These are phyloP conservation scores for Ligdia adustata DNA, from an alignment of 2,888 invertebrate species.

Conservation along the genomic window DNA sequence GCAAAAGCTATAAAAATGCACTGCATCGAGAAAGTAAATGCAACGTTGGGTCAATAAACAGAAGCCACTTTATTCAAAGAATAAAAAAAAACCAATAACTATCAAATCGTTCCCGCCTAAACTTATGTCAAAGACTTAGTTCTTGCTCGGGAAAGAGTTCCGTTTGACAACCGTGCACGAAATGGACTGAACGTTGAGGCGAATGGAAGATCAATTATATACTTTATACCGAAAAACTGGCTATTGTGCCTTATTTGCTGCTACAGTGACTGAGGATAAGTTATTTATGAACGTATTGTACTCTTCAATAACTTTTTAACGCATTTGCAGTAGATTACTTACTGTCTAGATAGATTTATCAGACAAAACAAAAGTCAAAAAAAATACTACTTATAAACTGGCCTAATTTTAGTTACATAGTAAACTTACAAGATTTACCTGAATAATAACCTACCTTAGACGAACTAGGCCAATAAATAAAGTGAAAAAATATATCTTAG, in stretches of 20 bases:
- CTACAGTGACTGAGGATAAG: not conserved
- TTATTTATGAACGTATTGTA: too few species aligned
- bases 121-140: constrained; percentile 33
- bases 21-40: constrained; percentile 40
- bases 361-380: too few species aligned
- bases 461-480: too few species aligned
- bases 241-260: not conserved
- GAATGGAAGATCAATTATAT: constrained; percentile 23
- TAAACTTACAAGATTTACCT: too few species aligned
- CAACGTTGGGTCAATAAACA: constrained; percentile 24
- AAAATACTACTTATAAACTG: too few species aligned
- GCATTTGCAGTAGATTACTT: too few species aligned
- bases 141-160: constrained; percentile 27
- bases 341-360: too few species aligned
- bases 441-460: too few species aligned
- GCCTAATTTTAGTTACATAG: too few species aligned
- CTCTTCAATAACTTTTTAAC: too few species aligned
- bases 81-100: constrained; percentile 6
- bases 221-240: constrained; percentile 23
- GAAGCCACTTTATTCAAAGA: constrained; percentile 8
- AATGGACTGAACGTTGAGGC: constrained; percentile 28
- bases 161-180: constrained; percentile 29
- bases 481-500: too few species aligned
- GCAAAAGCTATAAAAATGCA: constrained; percentile 40
- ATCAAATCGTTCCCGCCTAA: constrained; percentile 46